phyloP scores from a whole-genome alignment of 2,113 vertebrate genomes.

The Pteruthius melanotis region DNA sequence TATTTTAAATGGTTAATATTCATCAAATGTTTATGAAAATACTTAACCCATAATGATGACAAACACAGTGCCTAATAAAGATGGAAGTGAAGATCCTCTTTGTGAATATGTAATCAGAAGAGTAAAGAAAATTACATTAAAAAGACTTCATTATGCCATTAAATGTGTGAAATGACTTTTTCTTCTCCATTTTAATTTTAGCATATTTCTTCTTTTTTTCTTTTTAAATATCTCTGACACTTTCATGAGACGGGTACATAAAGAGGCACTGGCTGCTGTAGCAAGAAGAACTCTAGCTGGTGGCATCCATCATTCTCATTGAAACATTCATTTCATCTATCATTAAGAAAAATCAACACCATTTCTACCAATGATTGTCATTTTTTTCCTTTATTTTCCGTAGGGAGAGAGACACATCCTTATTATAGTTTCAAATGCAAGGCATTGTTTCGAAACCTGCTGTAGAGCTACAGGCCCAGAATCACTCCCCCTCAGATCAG shows the following conservation, averaged over 20 bases:
- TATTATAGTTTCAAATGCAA: not conserved
- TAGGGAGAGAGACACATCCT: not conserved
- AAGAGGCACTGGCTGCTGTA: slow-evolving; percentile 49
- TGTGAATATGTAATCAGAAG: slow-evolving; percentile 67
- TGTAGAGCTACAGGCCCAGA: not conserved
- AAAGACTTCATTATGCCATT: slow-evolving; percentile 66
- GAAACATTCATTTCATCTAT: slow-evolving; percentile 58
- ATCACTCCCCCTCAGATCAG: not conserved
- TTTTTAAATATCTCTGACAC: slow-evolving; percentile 46
- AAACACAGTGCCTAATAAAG: slow-evolving; percentile 53
- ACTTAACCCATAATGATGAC: slow-evolving; percentile 55
- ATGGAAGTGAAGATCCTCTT: slow-evolving; percentile 66
- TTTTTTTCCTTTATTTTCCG: slow-evolving; percentile 19
- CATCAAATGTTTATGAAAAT: slow-evolving; percentile 64
- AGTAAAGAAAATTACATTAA: slow-evolving; percentile 70
- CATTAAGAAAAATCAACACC: slow-evolving; percentile 61
- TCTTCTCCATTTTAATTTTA: slow-evolving; percentile 64
- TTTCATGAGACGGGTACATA: slow-evolving; percentile 24
- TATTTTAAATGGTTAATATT: slow-evolving; percentile 73
- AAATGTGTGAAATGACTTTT: slow-evolving; percentile 65
- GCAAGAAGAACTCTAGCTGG: slow-evolving; percentile 57
- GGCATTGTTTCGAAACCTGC: not conserved
- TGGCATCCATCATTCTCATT: slow-evolving; percentile 43
- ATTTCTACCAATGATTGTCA: slow-evolving; percentile 33
- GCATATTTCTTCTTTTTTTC: slow-evolving; percentile 32